Base-by-base conservation (phyloP, 64 coral and sea anemone genomes). In the Exaiptasia diaphana region DNA sequence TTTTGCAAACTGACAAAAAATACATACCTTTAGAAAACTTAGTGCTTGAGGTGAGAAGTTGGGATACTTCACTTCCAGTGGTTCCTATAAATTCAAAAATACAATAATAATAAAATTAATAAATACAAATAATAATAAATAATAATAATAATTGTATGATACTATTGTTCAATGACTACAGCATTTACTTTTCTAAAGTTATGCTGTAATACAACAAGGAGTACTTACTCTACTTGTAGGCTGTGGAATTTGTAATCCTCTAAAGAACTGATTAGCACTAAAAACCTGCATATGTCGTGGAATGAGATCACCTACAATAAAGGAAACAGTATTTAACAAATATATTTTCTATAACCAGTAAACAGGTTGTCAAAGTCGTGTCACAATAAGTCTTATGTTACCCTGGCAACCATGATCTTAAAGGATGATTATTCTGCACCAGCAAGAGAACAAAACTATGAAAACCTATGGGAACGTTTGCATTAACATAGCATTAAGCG, bases 261-360 rank as follows among this genome's bases (percentile, higher is more conserved):
- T 86, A 59, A 91, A 97, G 59, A 97, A 97, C n/a, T 91, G 88
- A 71, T 97, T 97, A 74, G 78, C 76, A 43, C 80, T 84, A 73
- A 91, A 97, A 20, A 92, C 83, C 82, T 97, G 90, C 63, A 83
- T 91, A 48, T 97, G 93, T 57, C 85, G 81, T 55, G 90, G 88
- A 48, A 91, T 97, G 42, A 97, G 90, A 67, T 91, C 79, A 58
- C 93, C 93, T 97, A 57, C 7, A 73, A 33, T 38, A 18, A 63
- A 29, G 10, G 9, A 53, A 14, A 29, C 12, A 56, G 8, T n/a
- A n/a, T n/a, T n/a, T n/a, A n/a, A n/a, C n/a, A n/a, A n/a, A n/a
- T n/a, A n/a, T n/a, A n/a, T n/a, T n/a, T n/a, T n/a, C n/a, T n/a
- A n/a, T n/a, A n/a, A n/a, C n/a, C n/a, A n/a, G n/a, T n/a, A n/a